Base-by-base conservation (phyloP, 2,113 vertebrate genomes). In the Oceanites oceanicus region DNA sequence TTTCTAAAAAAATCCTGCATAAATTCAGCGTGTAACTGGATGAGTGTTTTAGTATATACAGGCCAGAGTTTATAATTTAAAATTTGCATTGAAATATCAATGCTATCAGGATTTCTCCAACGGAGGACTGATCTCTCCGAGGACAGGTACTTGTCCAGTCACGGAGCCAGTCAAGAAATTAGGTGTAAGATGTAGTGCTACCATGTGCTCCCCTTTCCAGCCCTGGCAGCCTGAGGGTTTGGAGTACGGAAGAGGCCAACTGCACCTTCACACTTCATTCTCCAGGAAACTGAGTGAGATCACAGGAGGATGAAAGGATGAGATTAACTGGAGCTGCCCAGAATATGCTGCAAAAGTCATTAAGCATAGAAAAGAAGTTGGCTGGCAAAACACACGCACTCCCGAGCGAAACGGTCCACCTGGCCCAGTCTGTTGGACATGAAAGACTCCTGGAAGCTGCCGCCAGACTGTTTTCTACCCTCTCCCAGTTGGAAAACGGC, bases 291-390 rank as follows among this genome's bases (percentile, higher is more conserved):
- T 2, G 15, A 94, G 47, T 19, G 73, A 95, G 92, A 89, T 75
- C 83, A 92, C 73, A 79, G 73, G 63, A 86, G 72, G 93, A 81
- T 83, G 86, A 75, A 91, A 94, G 56, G 30, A 81, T 30, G 49
- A 94, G 73, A 94, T 84, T 75, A 50, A 89, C 56, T 30, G 53
- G 36, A 89, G 61, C 92, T 94, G 88, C 73, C 88, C 86, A 81
- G 86, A 93, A 94, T 4, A 42, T 38, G 83, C 86, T 89, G 86
- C 53, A 92, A 75, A 94, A 94, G 83, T 94, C 94, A 96, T 86
- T 84, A 81, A 61, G 87, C 70, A 42, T 2, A 63, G 87, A 89
- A 78, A 34, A 92, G 67, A 50, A 91, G 59, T 42, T 92, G 91
- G 70, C 86, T 92, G 75, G 92, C 68, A 80, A 90, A 88, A 63